These are phyloP conservation scores for Thereva unica DNA, from an alignment of 2,888 invertebrate genomes.

Conservation along the genomic window DNA sequence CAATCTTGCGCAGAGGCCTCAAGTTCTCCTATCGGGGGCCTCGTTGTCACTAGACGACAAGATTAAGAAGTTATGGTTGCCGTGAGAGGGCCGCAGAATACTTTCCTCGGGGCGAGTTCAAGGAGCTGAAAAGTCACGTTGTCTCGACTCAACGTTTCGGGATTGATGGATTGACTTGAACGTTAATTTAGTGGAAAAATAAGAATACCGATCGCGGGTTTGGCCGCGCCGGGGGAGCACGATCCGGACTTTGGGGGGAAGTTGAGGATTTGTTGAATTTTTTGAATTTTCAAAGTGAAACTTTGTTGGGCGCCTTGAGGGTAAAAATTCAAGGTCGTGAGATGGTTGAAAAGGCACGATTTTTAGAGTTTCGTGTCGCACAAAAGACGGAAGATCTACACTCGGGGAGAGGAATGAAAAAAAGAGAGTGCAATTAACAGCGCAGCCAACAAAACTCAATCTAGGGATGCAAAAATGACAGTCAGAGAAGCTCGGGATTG, in stretches of 20 bases:
- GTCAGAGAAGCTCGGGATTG: too few species aligned
- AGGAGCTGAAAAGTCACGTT: constrained; percentile 1
- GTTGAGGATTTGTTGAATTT: too few species aligned
- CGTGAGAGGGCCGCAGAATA: constrained; percentile 2
- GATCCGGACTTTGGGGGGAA: constrained; percentile 6
- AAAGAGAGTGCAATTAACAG: too few species aligned
- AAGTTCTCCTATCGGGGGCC: constrained; percentile 24
- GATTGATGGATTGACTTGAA: constrained; percentile 41
- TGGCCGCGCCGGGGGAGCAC: not conserved
- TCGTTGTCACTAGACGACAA: constrained; percentile 27
- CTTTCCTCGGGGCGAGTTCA: not conserved
- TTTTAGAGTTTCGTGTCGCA: too few species aligned
- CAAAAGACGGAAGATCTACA: too few species aligned
- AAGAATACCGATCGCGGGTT: constrained; percentile 2
- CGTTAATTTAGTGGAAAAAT: constrained; percentile 11
- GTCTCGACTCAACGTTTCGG: constrained; percentile 38
- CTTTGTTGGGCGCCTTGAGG: too few species aligned
- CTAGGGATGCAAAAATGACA: too few species aligned
- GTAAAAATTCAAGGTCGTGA: too few species aligned
- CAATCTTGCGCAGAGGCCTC: constrained; percentile 4
- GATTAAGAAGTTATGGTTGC: constrained; percentile 24
- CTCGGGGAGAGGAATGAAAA: too few species aligned
- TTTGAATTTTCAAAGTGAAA: too few species aligned
- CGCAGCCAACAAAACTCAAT: too few species aligned
- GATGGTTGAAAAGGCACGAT: too few species aligned